Base-by-base conservation (phyloP, 1,140 invertebrate genomes). In the Pachypsylla venusta region DNA sequence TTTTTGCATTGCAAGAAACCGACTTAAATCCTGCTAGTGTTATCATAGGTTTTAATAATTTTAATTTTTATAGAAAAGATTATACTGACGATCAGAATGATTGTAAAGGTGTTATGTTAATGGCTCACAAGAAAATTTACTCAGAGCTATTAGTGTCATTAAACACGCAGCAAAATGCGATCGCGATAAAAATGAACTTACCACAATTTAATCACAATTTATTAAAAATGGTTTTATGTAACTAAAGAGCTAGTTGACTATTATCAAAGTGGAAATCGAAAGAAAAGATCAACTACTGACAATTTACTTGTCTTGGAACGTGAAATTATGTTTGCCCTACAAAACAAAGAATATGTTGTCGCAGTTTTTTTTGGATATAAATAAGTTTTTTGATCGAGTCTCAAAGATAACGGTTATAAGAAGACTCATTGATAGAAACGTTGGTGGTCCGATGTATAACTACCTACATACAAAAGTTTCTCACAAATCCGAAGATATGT, bases 331-430 rank as follows among this genome's bases (percentile, higher is more conserved):
- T n/a, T 26, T 1, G 5, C 40, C 16, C 14, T 26, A 12, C n/a
- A 25, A 28, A 16, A 19, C 14, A 48, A 59, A 26, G 19, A 53
- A 28, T 19, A 53, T 2, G 28, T 19, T 14, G 24, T 48, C 7
- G 20, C 40, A 0, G 22, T 58, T 14, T 19, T 24, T n/a, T 2
- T 19, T 58, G 1, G 48, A 59, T 28, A 1, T 48, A n/a, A 14
- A 22, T 53, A 59, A 59, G 30, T 40, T 27, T 20, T 59, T 26
- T 27, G 48, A 59, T 16, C 39, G 16, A n/a, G 19, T 53, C 25
- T 54, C 19, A 48, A 25, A n/a, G 22, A n/a, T 53, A 26, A 53
- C 25, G 13, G 26, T 59, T 1, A 25, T 59, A 24, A 2, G 13
- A 0, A 53, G 24, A 4, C 42, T 30, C n/a, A n/a, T 12, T 12